Percentiles rank a stretch among this genome's conserved stretches.
These are phyloP conservation scores for Sterna hirundo DNA, from an alignment of 2,113 vertebrate genomes.

Conservation along the genomic window DNA sequence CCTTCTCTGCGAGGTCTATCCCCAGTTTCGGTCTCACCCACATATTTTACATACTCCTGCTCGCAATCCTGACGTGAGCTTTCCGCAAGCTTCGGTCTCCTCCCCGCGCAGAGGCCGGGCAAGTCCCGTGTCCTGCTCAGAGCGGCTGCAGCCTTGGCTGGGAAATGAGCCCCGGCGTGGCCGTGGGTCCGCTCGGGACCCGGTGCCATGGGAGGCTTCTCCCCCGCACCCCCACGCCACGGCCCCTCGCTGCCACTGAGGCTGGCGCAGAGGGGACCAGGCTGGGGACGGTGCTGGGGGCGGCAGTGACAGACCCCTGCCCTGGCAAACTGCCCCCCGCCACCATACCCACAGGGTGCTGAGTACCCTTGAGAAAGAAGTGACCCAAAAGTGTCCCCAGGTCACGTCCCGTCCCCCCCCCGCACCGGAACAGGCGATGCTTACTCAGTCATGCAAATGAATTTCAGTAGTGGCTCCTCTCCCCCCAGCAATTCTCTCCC, in stretches of 20 bases:
- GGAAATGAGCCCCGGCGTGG: background rate
- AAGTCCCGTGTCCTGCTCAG: background rate
- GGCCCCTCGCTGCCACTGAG: no score
- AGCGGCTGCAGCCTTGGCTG: fast-evolving
- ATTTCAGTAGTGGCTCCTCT: background rate
- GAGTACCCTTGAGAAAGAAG: background rate
- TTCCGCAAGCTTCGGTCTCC: background rate
- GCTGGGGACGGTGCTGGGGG: background rate
- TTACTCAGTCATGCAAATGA: background rate
- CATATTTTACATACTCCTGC: background rate
- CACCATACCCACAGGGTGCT: fast-evolving
- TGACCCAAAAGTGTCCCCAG: background rate
- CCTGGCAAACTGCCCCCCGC: background rate
- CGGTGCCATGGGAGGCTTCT: background rate
- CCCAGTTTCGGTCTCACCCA: background rate
- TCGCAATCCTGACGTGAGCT: background rate
- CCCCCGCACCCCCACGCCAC: background rate
- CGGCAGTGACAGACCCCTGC: fast-evolving
- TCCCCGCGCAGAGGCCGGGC: fast-evolving
- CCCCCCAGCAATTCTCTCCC: background rate
- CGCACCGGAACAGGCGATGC: background rate
- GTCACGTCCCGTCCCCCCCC: no score
- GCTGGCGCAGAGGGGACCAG: background rate
- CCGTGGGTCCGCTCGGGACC: fast-evolving
- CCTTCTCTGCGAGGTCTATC: background rate